These are phyloP conservation scores for Drosophila busckii DNA, from an alignment of 1,140 invertebrate genomes.

Conservation along the genomic window DNA sequence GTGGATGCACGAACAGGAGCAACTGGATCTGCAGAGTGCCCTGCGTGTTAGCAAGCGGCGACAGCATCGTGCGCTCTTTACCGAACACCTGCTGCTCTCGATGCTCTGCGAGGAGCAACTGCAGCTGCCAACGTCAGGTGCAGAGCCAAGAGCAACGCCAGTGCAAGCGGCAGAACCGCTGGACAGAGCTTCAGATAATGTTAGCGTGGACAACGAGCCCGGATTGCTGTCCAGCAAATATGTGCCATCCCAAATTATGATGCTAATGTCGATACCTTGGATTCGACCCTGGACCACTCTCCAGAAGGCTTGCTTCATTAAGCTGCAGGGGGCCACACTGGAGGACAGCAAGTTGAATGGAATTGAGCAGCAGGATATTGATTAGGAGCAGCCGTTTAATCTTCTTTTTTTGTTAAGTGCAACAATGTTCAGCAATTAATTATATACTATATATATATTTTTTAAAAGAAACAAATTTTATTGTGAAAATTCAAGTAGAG, in stretches of 20 bases:
- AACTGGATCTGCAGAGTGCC: neutral
- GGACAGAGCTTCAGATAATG: neutral
- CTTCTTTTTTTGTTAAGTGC: too few relatives aligned
- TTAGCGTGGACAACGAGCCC: neutral
- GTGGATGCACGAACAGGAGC: slow-evolving; percentile 30
- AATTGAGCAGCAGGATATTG: slow-evolving; percentile 19
- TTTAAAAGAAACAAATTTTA: slow-evolving; percentile 21
- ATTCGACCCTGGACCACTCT: slow-evolving; percentile 7
- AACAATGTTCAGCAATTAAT: too few relatives aligned
- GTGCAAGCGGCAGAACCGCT: neutral
- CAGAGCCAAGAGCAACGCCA: neutral
- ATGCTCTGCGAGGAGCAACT: slow-evolving; percentile 48
- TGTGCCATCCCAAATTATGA: slow-evolving; percentile 25
- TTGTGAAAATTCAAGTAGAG: slow-evolving; percentile 16
- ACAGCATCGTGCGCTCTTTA: slow-evolving; percentile 26
- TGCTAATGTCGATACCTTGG: slow-evolving; percentile 35
- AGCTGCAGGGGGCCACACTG: slow-evolving; percentile 23
- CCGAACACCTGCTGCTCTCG: slow-evolving; percentile 50
- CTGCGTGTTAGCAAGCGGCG: neutral
- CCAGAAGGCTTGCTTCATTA: slow-evolving; percentile 14
- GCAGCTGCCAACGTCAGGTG: slow-evolving; percentile 4
- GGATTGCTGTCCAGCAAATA: slow-evolving; percentile 9
- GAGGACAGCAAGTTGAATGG: slow-evolving; percentile 5
- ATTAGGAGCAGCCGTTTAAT: too few relatives aligned
- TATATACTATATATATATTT: neutral